Conservation (phyloP, 2,113 vertebrate species). For the Prunella fulvescens region DNA sequence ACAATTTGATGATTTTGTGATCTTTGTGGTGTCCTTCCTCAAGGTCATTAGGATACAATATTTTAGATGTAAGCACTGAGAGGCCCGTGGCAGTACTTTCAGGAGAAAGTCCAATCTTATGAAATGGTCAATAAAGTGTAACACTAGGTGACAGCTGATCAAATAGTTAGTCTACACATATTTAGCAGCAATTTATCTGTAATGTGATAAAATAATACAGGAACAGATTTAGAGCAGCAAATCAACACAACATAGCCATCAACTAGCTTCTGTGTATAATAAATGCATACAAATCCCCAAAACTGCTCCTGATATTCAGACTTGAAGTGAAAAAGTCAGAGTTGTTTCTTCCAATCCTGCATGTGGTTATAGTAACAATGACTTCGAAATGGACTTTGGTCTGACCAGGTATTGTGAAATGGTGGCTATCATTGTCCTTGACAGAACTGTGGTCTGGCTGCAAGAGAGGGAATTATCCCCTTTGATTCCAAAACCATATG, state of each 20-base stretch:
- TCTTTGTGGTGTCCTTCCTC: neutral
- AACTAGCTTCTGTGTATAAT: neutral
- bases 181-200: neutral
- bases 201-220: neutral
- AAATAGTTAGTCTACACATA: neutral
- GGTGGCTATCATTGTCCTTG: neutral
- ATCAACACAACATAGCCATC: neutral
- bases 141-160: neutral
- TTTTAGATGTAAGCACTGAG: neutral
- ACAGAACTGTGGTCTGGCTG: neutral
- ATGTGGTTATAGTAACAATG: neutral
- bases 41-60: rapidly evolving
- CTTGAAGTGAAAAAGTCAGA: neutral
- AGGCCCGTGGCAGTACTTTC: neutral
- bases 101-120: neutral
- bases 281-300: neutral
- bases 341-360: neutral
- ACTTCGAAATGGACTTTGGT: neutral
- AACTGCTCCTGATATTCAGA: neutral
- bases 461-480: neutral
- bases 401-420: neutral
- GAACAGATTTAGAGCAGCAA: neutral
- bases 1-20: neutral
- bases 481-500: neutral
- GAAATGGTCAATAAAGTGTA: neutral